Evolutionary conservation across 2,888 invertebrate species (phyloP).

Genomic region (Xestia sexstrigata): DNA sequence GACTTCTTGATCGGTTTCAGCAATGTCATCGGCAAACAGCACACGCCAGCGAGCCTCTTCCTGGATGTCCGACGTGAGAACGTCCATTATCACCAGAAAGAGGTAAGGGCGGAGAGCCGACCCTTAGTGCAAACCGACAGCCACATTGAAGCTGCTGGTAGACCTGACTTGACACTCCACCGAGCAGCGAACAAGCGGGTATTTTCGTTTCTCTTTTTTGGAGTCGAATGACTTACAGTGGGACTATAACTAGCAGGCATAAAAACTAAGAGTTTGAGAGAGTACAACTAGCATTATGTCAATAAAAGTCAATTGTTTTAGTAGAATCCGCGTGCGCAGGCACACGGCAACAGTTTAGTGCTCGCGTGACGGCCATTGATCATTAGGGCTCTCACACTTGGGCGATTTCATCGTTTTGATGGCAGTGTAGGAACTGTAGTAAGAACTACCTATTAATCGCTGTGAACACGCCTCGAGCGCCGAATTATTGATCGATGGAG

Average conservation of each 20-base stretch:
- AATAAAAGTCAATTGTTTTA: conserved; percentile 68
- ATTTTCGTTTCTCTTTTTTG: neutral
- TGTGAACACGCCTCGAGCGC: neutral
- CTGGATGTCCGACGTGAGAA: too few species aligned
- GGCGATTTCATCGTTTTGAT: conserved; percentile 17
- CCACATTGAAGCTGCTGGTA: too few species aligned
- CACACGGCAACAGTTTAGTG: conserved; percentile 28
- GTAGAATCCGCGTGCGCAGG: conserved; percentile 61
- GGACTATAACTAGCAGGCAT: neutral
- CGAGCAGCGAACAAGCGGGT: neutral
- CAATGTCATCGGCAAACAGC: too few species aligned
- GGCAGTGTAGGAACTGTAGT: neutral
- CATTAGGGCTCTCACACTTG: conserved; percentile 22
- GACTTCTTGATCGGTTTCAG: neutral
- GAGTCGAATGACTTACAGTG: neutral
- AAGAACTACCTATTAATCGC: neutral
- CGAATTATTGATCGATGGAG: neutral
- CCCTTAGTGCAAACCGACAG: too few species aligned
- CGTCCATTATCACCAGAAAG: too few species aligned
- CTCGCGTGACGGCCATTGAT: conserved; percentile 62
- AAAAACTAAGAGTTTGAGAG: conserved; percentile 8
- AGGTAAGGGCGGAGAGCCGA: too few species aligned
- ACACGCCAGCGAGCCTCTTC: too few species aligned
- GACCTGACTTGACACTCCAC: too few species aligned
- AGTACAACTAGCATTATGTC: conserved; percentile 55